Evolutionary conservation across 2,888 invertebrate genomes (phyloP).

Genomic region (Phengaris arion): DNA sequence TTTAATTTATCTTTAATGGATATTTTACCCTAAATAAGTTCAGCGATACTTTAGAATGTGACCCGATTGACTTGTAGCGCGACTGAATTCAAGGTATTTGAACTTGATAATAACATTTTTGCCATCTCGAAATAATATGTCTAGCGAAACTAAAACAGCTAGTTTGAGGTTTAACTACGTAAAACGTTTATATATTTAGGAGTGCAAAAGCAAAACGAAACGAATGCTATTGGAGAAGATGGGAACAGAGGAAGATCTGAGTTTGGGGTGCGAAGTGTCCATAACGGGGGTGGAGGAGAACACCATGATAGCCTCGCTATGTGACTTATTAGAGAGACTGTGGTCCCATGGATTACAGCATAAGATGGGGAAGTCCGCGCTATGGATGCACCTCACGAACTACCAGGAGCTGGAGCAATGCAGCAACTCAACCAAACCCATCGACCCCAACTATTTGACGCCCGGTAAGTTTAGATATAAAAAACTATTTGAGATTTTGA

Average conservation of each 20-base stretch:
- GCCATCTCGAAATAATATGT: not conserved
- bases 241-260: constrained; percentile 97
- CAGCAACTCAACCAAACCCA: constrained; percentile 73
- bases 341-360: constrained; percentile 98
- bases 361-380: constrained; percentile 97
- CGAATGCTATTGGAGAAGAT: constrained; percentile 99
- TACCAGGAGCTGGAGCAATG: constrained; percentile 91
- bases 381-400: constrained; percentile 96
- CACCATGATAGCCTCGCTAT: constrained; percentile 97
- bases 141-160: not conserved
- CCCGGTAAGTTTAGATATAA: constrained; percentile 35
- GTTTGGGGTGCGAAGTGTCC: constrained; percentile 89
- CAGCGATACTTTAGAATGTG: too few relatives aligned
- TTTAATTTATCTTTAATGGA: not conserved
- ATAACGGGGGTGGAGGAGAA: constrained; percentile 94
- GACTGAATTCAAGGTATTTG: not conserved
- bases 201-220: constrained; percentile 96
- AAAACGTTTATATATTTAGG: constrained; percentile 69
- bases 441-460: constrained; percentile 63
- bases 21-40: not conserved
- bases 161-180: not conserved
- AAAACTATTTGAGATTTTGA: too few relatives aligned
- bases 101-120: not conserved
- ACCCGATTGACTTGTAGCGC: too few relatives aligned
- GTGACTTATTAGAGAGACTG: constrained; percentile 96